Base-by-base conservation (phyloP, 2,888 invertebrate genomes). In the Fragum sueziense region DNA sequence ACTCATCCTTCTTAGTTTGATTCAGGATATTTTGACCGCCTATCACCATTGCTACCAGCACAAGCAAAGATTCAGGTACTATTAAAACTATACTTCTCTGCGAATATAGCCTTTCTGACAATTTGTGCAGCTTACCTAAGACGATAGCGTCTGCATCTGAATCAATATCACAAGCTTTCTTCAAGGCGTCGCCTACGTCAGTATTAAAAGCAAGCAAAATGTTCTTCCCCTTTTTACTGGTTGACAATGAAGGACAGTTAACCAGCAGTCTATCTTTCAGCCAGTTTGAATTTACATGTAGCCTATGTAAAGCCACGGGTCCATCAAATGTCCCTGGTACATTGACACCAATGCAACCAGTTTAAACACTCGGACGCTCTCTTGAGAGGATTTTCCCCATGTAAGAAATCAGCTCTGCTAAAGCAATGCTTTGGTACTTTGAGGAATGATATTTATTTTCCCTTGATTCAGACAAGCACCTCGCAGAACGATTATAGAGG, bases 351-450 rank as follows among this genome's bases (percentile, higher is more conserved):
- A 9, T 3, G 33, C 41, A 37, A 11, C 22, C 6, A 68, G 34
- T 37, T 68, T 37, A 37, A 68, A 68, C 22, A 68, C 68, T 37
- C 37, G 41, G 22, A 41, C 34, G 22, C 22, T 33, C 11, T 68
- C 25, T 41, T 33, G 6, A 37, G 33, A 34, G 4, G 6, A 25
- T 14, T 20, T 68, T 41, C 25, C 37, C 68, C 14, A 68, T 37
- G 68, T n/a, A 68, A 20, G 47, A 34, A 6, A 68, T 22, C 4
- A 68, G 68, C 31, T 68, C 68, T n/a, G 68, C 68, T n/a, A 68
- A 25, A 22, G 68, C 68, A 17, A 68, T 68, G 41, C 68, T 41
- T 9, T 68, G 37, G 9, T 14, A 14, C 11, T 29, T 11, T 9
- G 41, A 41, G 17, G 9, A 9, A 41, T 41, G 11, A 11, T 17